Percentiles rank a stretch among this genome's conserved stretches.
phyloP scores from a whole-genome alignment of 2,113 vertebrate species.

The Centropus bengalensis region DNA sequence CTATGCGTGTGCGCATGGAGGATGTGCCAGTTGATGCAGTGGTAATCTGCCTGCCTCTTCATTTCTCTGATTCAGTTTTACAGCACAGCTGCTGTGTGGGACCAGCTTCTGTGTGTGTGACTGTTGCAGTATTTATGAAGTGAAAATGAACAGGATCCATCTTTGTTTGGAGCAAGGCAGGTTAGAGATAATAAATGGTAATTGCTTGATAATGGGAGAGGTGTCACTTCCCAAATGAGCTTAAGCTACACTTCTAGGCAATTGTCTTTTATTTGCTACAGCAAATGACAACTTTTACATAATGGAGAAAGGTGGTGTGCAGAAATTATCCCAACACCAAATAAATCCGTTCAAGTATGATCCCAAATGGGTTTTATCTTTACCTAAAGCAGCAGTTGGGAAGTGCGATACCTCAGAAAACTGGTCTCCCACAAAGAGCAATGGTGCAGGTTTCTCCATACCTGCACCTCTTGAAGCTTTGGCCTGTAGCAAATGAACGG shows the following conservation, averaged over 20 bases:
- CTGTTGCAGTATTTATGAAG: slow-evolving; percentile 36
- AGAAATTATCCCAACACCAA: background rate
- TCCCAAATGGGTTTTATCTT: background rate
- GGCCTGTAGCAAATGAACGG: background rate
- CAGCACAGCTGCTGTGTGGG: slow-evolving; percentile 74
- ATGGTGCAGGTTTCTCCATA: accelerated
- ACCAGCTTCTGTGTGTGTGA: background rate
- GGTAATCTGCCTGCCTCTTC: slow-evolving; percentile 22
- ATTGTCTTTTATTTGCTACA: background rate
- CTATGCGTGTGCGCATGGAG: background rate
- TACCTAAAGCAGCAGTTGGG: background rate
- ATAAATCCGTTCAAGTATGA: background rate
- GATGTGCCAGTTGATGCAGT: slow-evolving; percentile 37
- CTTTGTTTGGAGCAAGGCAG: background rate
- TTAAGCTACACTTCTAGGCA: background rate
- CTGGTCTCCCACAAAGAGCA: background rate
- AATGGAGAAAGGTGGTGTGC: background rate
- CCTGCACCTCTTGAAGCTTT: background rate
- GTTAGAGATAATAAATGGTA: background rate
- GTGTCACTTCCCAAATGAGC: background rate
- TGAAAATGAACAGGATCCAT: background rate
- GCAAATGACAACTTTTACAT: background rate
- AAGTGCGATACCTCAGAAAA: background rate
- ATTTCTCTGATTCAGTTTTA: slow-evolving; percentile 60
- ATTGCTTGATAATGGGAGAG: slow-evolving; percentile 1